Base-by-base conservation (phyloP, 2,797 vertebrate genomes). In the Crypturellus tataupa region DNA sequence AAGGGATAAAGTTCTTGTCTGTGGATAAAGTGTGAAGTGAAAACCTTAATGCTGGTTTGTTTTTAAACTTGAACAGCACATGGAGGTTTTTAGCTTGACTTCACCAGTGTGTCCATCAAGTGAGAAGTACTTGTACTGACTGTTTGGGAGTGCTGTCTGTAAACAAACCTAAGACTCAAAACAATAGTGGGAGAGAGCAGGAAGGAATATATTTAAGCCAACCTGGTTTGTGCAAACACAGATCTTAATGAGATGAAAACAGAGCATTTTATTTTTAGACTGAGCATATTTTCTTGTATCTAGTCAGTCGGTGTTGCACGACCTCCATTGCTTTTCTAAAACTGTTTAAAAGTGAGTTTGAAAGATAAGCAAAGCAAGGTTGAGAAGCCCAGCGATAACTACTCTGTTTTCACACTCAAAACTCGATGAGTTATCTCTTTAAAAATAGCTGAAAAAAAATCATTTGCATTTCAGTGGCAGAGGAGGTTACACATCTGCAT, bases 91-190 rank as follows among this genome's bases (percentile, higher is more conserved):
- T 58, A 21, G 44, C 78, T 93, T 63, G 79, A 59, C 65, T 84
- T 86, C 46, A 37, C n/a, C 3, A 5, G 42, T n/a, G 47, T 42
- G 65, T 76, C 76, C 85, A 5, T 83, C 76, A 89, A 33, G 46
- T 31, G 10, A 53, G 65, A 91, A 87, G 44, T 25, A 18, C 56
- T n/a, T 82, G 33, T 56, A 49, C 33, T 53, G 53, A 71, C 62
- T 6, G 47, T 25, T 35, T 31, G 19, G 68, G 35, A 53, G 21
- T 19, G 8, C 33, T 70, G 5, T 33, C 39, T 77, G 71, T 62
- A 87, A 91, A 85, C 53, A 94, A 91, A 79, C 35, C 15, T 2
- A 23, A 51, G 59, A 78, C 63, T 76, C 65, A 64, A 84, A 95
- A 78, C 47, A 91, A 56, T 10, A 55, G 76, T n/a, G 31, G 46